A percentile compares a stretch with the other conserved stretches of the same genome.
These are phyloP conservation scores for Labeo catla DNA, from an alignment of 2,113 vertebrate species.

Conservation along the genomic window DNA sequence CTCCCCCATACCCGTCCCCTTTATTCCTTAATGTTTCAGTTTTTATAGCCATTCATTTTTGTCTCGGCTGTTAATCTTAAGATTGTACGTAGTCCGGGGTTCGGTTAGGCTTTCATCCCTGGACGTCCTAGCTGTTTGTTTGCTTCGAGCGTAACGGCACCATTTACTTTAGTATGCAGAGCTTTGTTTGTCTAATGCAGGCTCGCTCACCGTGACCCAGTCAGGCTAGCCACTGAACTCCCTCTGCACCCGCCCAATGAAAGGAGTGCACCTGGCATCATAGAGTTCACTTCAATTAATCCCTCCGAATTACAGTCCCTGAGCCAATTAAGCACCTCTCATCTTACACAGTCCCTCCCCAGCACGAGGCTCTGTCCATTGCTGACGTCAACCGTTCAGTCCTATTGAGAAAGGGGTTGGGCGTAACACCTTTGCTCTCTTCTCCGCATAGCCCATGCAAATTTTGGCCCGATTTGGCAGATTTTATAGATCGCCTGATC, in stretches of 20 bases:
- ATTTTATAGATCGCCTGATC: constrained; percentile 41
- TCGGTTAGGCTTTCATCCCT: not conserved
- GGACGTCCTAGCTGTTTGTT: not conserved
- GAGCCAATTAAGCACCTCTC: constrained; percentile 80
- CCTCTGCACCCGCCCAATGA: constrained; percentile 63
- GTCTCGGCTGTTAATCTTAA: constrained; percentile 14
- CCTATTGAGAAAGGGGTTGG: constrained; percentile 24
- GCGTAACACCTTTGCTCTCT: constrained; percentile 47
- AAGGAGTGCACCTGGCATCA: constrained; percentile 77
- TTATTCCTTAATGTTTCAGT: constrained; percentile 60
- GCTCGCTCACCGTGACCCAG: constrained; percentile 28
- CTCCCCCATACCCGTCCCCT: constrained; percentile 54
- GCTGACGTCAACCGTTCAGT: constrained; percentile 45
- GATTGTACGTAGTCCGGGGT: not conserved
- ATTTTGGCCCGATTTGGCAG: constrained; percentile 45
- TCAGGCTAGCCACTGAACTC: constrained; percentile 68
- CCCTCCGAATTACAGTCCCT: constrained; percentile 75
- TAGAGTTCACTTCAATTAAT: constrained; percentile 77
- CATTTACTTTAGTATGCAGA: not conserved
- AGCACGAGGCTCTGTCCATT: constrained; percentile 68
- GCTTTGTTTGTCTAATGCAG: constrained; percentile 21
- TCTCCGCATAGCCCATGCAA: constrained; percentile 31
- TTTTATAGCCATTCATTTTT: constrained; percentile 2
- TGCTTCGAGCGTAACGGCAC: not conserved
- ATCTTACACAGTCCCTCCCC: constrained; percentile 71